Evolutionary conservation across 2,113 vertebrate species (phyloP).

Genomic region (Ovibos moschatus): DNA sequence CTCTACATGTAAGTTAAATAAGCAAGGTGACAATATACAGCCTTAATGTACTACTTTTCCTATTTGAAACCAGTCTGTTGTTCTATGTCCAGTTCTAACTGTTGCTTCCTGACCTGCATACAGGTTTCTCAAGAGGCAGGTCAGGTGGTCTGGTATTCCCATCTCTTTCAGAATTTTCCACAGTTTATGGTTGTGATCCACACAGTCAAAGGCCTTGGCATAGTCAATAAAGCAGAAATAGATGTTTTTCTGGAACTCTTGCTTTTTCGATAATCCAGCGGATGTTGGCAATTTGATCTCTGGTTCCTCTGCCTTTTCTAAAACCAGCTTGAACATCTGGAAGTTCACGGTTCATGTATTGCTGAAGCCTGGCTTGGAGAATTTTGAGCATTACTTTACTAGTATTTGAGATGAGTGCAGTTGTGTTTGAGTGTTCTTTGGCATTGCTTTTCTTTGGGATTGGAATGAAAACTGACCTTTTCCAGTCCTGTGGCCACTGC

Average conservation of each 20-base stretch:
- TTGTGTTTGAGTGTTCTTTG: background rate
- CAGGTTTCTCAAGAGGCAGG: background rate
- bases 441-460: background rate
- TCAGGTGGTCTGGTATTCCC: background rate
- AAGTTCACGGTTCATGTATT: accelerated
- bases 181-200: background rate
- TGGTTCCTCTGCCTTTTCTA: background rate
- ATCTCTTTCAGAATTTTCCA: background rate
- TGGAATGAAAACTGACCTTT: background rate
- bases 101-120: background rate
- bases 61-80: background rate
- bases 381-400: background rate
- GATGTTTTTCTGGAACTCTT: background rate
- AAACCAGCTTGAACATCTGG: background rate
- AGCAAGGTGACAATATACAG: background rate
- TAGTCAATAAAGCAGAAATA: background rate
- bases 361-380: background rate
- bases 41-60: background rate
- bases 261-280: accelerated
- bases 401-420: accelerated
- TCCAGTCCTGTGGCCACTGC: background rate
- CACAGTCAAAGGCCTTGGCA: background rate
- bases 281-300: background rate
- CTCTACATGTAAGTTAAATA: background rate
- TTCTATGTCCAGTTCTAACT: background rate